Evolutionary conservation across 1,140 invertebrate species (phyloP), one percentile per base, ranked within the genome.

Genomic region (Drosophila nigromelanica): DNA sequence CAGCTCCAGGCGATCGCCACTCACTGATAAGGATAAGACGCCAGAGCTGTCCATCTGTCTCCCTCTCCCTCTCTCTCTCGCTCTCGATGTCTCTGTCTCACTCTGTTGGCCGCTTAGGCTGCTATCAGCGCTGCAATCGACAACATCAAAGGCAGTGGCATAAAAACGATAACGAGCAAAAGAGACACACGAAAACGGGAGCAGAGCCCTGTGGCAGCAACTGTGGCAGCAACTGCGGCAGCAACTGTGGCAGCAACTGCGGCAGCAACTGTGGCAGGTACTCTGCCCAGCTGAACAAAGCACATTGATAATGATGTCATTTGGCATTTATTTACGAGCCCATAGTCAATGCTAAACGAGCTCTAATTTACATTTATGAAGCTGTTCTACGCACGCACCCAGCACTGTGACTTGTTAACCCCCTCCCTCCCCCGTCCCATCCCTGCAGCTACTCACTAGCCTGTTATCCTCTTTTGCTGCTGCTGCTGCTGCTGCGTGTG

Each of bases 311-410:
- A 90, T 90, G 87, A 90, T 90, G 87, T 90, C 87, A 90, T 89
- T 90, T 90, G 87, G 89, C 87, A 87, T 90, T 90, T 90, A 90
- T 90, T 90, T 90, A 90, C 87, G 87, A 90, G 87, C 79, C 77
- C 82, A 90, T 82, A 80, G 78, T 87, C 76, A 76, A 83, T 83
- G 87, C 87, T 90, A 90, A 90, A 90, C 89, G 89, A 90, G 87
- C 86, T 90, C 89, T 90, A 90, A 90, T 90, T 90, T 90, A 90
- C 87, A 90, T 90, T 90, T 90, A 90, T 90, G 85, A 90, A 90
- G 82, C 82, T 90, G 87, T 90, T 90, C 82, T 90, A 87, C 87
- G 89, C 79, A 82, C 82, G 87, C 87, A 90, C 72, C 74, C 75
- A 55, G 51, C 64, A 64, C 74, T 76, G 77, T 68, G 70, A 74